These are phyloP conservation scores for Isurus oxyrinchus DNA, from an alignment of 2,113 vertebrate species.

Conservation along the genomic window DNA sequence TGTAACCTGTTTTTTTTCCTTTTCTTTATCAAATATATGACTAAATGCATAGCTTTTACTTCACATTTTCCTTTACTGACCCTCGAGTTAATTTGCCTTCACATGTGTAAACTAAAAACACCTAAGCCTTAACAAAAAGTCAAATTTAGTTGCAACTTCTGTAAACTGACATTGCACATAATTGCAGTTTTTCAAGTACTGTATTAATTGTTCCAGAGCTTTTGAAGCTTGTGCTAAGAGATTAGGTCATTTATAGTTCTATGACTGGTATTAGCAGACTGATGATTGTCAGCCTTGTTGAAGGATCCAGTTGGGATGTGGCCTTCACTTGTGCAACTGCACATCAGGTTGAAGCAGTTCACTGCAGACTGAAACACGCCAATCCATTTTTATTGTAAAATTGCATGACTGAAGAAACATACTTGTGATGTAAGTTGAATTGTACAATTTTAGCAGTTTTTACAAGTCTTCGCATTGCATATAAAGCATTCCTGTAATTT, in stretches of 20 bases:
- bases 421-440: constrained; percentile 26
- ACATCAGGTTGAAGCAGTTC: neutral
- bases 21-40: neutral
- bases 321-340: neutral
- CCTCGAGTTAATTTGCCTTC: neutral
- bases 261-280: constrained; percentile 68
- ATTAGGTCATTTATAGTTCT: constrained; percentile 78
- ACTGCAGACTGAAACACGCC: neutral
- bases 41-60: neutral
- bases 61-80: neutral
- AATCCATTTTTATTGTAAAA: neutral
- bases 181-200: neutral
- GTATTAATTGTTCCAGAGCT: constrained; percentile 51
- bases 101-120: neutral
- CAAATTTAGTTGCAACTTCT: neutral
- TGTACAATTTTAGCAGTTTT: neutral
- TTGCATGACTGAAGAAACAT: constrained; percentile 12
- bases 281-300: constrained; percentile 42
- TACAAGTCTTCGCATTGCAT: neutral
- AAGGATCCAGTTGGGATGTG: neutral
- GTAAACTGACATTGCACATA: neutral
- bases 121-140: neutral
- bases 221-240: constrained; percentile 64
- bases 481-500: neutral
- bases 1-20: neutral